A percentile compares a stretch with the other conserved stretches of the same genome.
Evolutionary conservation across 2,113 vertebrate genomes (phyloP).

Genomic region (Misgurnus anguillicaudatus): DNA sequence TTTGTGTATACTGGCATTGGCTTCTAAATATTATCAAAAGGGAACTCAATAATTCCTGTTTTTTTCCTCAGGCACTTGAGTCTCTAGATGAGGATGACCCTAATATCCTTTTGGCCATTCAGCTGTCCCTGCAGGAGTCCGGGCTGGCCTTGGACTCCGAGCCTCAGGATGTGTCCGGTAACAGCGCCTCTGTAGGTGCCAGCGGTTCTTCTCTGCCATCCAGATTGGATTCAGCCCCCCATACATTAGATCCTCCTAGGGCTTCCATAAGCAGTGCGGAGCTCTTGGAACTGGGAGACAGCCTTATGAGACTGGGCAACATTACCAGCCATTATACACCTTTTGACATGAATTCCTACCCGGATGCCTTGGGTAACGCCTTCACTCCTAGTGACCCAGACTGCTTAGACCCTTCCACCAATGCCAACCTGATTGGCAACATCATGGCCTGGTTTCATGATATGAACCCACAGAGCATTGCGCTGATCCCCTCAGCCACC

Average conservation of each 20-base stretch:
- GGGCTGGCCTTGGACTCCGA: conserved; percentile 79
- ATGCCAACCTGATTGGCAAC: conserved; percentile 91
- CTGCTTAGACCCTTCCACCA: conserved; percentile 75
- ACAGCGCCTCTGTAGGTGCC: conserved; percentile 85
- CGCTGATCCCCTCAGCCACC: conserved; percentile 76
- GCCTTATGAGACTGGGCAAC: conserved; percentile 80
- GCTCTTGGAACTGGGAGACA: conserved; percentile 89
- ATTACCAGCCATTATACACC: conserved; percentile 58
- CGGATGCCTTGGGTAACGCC: conserved; percentile 34
- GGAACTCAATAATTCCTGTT: background rate
- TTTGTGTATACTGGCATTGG: no score
- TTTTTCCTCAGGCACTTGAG: conserved; percentile 78
- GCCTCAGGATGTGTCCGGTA: conserved; percentile 79
- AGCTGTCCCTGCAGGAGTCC: conserved; percentile 94
- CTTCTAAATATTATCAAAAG: no score
- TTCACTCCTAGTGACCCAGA: conserved; percentile 34
- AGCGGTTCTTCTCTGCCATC: conserved; percentile 93
- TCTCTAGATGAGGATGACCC: conserved; percentile 97
- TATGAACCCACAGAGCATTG: conserved; percentile 94
- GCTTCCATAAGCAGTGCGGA: conserved; percentile 90
- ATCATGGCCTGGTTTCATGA: conserved; percentile 99
- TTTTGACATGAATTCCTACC: conserved; percentile 63
- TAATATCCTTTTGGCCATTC: conserved; percentile 94
- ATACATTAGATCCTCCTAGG: conserved; percentile 72
- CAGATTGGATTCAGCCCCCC: conserved; percentile 77